Evolutionary conservation across 2,888 invertebrate species (phyloP), one percentile per base, ranked within the genome.

Genomic region (Leptinotarsa peninsularis): DNA sequence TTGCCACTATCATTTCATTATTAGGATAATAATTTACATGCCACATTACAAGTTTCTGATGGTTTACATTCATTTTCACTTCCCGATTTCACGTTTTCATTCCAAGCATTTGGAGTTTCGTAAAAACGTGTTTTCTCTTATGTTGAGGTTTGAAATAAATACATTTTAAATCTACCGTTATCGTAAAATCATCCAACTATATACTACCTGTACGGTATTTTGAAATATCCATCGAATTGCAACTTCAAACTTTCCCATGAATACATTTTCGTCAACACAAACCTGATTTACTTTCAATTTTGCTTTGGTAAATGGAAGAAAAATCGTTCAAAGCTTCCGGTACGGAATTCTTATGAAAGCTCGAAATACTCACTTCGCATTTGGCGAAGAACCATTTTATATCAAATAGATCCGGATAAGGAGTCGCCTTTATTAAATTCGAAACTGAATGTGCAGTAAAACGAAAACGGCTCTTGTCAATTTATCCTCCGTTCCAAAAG

Each of bases 361-460:
- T 63, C n/a, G 63, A n/a, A 27, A 63, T 33, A 63, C 63, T 63
- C 33, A 33, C 33, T 33, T 68, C 68, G 69, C 15, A 27, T 67
- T 54, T 67, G 27, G 33, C 18, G 43, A 43, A 68, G 50, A 69
- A 18, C 58, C 69, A 54, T 69, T 69, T 54, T 56, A 56, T 69
- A 54, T 69, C 54, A 27, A 69, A 74, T 66, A 60, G 67, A 69
- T 33, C 54, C 56, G 69, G 76, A 50, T 73, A 76, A 73, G 67
- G 49, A 67, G 33, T 66, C 63, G 69, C 52, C 69, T 66, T 77
- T 74, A 77, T 77, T 72, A 74, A 74, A 77, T 77, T 77, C 72
- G 52, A 72, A 71, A 74, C 74, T 72, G 74, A 74, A 77, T 74
- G 72, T 72, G 70, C 49, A 70, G 72, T 49, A 77, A 74, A 77